phyloP scores from a whole-genome alignment of 2,888 invertebrate species.

The Trachelus stipa region DNA sequence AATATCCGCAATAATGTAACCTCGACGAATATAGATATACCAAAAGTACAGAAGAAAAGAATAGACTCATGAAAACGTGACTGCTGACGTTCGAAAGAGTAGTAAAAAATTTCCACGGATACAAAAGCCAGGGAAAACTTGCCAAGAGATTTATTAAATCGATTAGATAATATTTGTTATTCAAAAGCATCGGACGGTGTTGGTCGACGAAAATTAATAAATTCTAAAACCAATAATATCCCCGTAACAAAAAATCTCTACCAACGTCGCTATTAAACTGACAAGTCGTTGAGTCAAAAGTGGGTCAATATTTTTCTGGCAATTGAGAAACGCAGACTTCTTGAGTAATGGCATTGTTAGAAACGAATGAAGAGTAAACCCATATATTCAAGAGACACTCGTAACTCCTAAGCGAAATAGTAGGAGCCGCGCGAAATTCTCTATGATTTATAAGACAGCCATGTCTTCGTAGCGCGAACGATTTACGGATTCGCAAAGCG shows the following conservation, averaged over 20 bases:
- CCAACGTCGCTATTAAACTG: neutral
- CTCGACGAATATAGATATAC: neutral
- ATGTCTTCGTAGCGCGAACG: neutral
- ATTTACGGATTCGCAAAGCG: neutral
- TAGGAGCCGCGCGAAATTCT: neutral
- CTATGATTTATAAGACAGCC: neutral
- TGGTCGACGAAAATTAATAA: neutral
- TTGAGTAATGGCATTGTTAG: neutral
- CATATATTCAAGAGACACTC: neutral
- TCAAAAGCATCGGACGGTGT: neutral
- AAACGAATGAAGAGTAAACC: neutral
- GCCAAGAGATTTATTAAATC: neutral
- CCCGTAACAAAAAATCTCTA: no score
- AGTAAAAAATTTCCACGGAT: neutral
- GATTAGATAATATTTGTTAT: neutral
- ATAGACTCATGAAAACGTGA: neutral
- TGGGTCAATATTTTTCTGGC: neutral
- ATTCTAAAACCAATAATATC: neutral
- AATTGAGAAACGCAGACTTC: neutral
- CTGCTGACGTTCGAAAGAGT: neutral
- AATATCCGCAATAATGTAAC: neutral
- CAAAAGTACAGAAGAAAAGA: neutral
- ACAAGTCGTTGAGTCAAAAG: neutral
- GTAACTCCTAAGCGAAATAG: neutral
- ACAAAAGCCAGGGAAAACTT: neutral